Evolutionary conservation across 2,113 vertebrate genomes (phyloP).

Genomic region (Ageneiosus marmoratus): DNA sequence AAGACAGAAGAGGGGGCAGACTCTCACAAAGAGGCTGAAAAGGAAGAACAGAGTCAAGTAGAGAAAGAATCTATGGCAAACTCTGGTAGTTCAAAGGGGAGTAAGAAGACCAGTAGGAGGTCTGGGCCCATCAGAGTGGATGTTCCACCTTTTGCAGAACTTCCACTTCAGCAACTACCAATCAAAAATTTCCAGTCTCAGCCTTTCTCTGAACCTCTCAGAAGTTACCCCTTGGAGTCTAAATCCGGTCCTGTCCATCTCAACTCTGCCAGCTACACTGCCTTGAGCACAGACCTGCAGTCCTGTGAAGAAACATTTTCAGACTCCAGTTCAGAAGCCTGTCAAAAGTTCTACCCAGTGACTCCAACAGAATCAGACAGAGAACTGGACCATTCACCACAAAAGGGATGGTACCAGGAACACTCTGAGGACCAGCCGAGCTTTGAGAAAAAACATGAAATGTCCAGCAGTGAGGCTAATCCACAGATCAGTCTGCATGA

Average conservation of each 20-base stretch:
- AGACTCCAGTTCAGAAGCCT: slow-evolving; percentile 52
- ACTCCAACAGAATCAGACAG: slow-evolving; percentile 12
- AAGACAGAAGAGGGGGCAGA: slow-evolving; percentile 30
- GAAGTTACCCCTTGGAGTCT: slow-evolving; percentile 12
- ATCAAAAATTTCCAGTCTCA: slow-evolving; percentile 65
- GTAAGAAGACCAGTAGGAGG: slow-evolving; percentile 66
- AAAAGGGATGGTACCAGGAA: slow-evolving; percentile 26
- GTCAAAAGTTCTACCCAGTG: slow-evolving; percentile 52
- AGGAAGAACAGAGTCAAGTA: slow-evolving; percentile 54
- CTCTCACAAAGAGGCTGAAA: slow-evolving; percentile 25
- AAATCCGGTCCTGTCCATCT: slow-evolving; percentile 46
- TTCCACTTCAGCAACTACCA: slow-evolving; percentile 66
- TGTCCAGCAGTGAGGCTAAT: slow-evolving; percentile 44
- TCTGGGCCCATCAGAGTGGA: slow-evolving; percentile 71
- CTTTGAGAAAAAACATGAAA: slow-evolving; percentile 35
- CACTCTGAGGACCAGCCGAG: slow-evolving; percentile 19
- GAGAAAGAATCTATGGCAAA: slow-evolving; percentile 55
- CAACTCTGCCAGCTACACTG: slow-evolving; percentile 53
- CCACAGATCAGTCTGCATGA: slow-evolving; percentile 34
- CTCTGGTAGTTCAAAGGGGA: slow-evolving; percentile 55
- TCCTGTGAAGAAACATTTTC: slow-evolving; percentile 58
- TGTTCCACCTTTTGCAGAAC: slow-evolving; percentile 69
- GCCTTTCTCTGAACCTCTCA: slow-evolving; percentile 58
- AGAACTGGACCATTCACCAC: slow-evolving; percentile 21
- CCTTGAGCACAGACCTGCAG: slow-evolving; percentile 61